A percentile compares a stretch with the other conserved stretches of the same genome.
phyloP scores from a whole-genome alignment of 2,797 vertebrate species.

The Amblyraja radiata region DNA sequence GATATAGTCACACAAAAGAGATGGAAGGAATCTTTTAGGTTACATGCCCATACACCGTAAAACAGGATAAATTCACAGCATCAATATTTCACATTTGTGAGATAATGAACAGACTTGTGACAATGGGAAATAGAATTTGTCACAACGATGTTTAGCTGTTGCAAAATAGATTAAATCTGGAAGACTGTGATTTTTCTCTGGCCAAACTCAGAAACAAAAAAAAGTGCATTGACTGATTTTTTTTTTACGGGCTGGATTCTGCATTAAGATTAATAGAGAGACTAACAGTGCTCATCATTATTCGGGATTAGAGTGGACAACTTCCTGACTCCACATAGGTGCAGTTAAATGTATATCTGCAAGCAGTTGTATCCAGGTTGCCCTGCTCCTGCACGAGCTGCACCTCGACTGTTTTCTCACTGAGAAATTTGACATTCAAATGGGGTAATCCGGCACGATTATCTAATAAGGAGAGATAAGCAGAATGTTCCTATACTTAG shows the following conservation, averaged over 20 bases:
- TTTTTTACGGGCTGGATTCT: neutral
- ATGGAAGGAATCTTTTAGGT: constrained; percentile 29
- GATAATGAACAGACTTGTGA: constrained; percentile 36
- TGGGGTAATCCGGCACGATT: no score
- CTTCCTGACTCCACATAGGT: neutral
- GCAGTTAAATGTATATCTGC: neutral
- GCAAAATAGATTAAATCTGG: constrained; percentile 2
- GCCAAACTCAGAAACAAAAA: neutral
- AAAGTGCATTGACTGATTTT: neutral
- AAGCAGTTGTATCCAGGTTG: neutral
- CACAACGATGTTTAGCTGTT: constrained; percentile 23
- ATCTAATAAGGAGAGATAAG: no score
- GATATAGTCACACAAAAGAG: constrained; percentile 18
- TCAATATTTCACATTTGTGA: constrained; percentile 37
- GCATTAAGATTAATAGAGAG: neutral
- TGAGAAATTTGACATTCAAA: neutral
- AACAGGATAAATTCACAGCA: constrained; percentile 35
- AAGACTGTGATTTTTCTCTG: constrained; percentile 22
- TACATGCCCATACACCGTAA: constrained; percentile 33
- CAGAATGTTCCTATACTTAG: no score
- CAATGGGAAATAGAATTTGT: constrained; percentile 30
- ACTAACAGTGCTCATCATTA: neutral
- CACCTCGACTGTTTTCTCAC: neutral
- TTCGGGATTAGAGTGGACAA: neutral
- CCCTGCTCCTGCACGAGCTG: neutral